Evolutionary conservation across 1,140 invertebrate genomes (phyloP).

Genomic region (Planococcus citri): DNA sequence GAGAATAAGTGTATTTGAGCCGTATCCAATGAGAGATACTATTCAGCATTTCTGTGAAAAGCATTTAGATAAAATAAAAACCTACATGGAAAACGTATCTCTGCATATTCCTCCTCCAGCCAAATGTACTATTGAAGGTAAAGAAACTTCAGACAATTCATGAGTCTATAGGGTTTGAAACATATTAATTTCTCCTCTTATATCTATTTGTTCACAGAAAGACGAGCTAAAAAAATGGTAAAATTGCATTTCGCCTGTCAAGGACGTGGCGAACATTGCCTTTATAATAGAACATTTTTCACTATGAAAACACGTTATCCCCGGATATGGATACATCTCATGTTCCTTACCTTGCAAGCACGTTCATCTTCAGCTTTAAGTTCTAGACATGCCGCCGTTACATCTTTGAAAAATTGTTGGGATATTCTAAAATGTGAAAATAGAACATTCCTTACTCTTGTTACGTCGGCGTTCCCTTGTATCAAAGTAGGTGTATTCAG

Average conservation of each 20-base stretch:
- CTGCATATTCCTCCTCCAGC: slow-evolving; percentile 73
- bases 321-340: slow-evolving; percentile 84
- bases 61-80: slow-evolving; percentile 78
- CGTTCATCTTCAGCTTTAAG: slow-evolving; percentile 64
- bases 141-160: slow-evolving; percentile 26
- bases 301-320: slow-evolving; percentile 74
- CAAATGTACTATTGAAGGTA: slow-evolving; percentile 82
- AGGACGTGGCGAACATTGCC: slow-evolving; percentile 68
- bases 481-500: slow-evolving; percentile 56
- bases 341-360: slow-evolving; percentile 82
- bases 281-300: slow-evolving; percentile 76
- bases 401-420: slow-evolving; percentile 79
- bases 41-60: slow-evolving; percentile 91
- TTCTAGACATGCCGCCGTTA: slow-evolving; percentile 68
- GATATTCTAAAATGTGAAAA: slow-evolving; percentile 82
- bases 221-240: slow-evolving; percentile 69
- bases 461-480: slow-evolving; percentile 83
- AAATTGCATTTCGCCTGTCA: slow-evolving; percentile 83
- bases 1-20: slow-evolving; percentile 72
- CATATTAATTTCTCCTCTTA: too few relatives aligned
- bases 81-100: slow-evolving; percentile 77
- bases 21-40: slow-evolving; percentile 75
- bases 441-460: slow-evolving; percentile 75
- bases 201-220: slow-evolving; percentile 45
- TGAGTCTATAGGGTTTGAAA: not conserved